phyloP scores from a whole-genome alignment of 1,140 invertebrate species.

The Acarapis woodi region DNA sequence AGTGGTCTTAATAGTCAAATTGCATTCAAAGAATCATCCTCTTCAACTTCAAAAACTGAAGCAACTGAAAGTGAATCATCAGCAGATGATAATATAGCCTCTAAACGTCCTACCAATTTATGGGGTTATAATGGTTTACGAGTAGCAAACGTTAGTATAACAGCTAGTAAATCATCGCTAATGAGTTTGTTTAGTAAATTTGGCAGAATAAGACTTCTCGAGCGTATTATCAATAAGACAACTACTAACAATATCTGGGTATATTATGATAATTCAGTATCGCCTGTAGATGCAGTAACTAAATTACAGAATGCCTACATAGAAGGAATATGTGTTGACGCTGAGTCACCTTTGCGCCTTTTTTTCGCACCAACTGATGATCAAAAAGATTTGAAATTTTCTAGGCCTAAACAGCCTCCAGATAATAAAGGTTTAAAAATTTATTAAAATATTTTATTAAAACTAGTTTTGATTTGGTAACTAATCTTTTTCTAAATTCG shows the following conservation, averaged over 20 bases:
- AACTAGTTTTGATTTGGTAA: too few species aligned
- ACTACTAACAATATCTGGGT: slow-evolving; percentile 5
- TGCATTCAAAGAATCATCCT: not conserved
- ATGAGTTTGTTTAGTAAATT: slow-evolving; percentile 4
- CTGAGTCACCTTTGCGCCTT: slow-evolving; percentile 1
- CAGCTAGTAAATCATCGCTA: not conserved
- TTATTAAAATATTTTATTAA: too few species aligned
- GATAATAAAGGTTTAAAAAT: slow-evolving; percentile 6
- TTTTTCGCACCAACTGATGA: slow-evolving; percentile 9
- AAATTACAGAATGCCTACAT: slow-evolving; percentile 3
- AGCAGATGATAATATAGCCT: not conserved
- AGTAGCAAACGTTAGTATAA: slow-evolving; percentile 3
- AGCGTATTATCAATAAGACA: slow-evolving; percentile 1
- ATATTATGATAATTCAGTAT: slow-evolving; percentile 8
- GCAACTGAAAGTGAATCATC: slow-evolving; percentile 2
- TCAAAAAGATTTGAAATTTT: slow-evolving; percentile 9
- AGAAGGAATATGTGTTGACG: slow-evolving; percentile 1
- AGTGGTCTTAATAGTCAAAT: not conserved
- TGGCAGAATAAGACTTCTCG: slow-evolving; percentile 5
- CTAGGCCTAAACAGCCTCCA: slow-evolving; percentile 8
- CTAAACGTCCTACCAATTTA: slow-evolving; percentile 7
- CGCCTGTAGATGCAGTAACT: slow-evolving; percentile 7
- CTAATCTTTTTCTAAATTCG: too few species aligned
- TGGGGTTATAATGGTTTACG: slow-evolving; percentile 9
- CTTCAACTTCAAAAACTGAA: not conserved